Evolutionary conservation across 2,888 invertebrate species (phyloP).

Genomic region (Aporophyla nigra): DNA sequence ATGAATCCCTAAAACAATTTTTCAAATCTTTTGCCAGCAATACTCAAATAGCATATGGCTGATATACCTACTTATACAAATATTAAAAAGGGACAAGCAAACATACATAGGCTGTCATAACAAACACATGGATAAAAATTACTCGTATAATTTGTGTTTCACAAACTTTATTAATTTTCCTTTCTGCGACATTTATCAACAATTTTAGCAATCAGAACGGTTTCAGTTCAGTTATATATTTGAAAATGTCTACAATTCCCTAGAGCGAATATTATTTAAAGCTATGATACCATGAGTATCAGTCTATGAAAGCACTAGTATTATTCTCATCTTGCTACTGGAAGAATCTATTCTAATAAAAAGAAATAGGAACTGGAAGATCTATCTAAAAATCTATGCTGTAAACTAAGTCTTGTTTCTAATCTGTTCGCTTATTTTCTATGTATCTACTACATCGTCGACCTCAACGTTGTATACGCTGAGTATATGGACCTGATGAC

Average conservation of each 20-base stretch:
- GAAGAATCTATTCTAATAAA: background rate
- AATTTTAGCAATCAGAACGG: background rate
- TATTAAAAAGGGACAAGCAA: too few species aligned
- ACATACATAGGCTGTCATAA: too few species aligned
- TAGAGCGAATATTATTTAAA: background rate
- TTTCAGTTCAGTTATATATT: background rate
- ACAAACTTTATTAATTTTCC: too few species aligned
- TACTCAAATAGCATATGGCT: too few species aligned
- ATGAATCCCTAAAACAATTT: too few species aligned
- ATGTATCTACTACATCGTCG: conserved; percentile 66
- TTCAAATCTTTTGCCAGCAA: too few species aligned
- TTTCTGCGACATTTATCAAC: too few species aligned
- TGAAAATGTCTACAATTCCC: background rate
- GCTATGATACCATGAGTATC: background rate
- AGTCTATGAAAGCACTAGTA: background rate
- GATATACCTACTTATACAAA: too few species aligned
- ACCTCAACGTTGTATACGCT: conserved; percentile 77
- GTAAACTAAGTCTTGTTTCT: background rate
- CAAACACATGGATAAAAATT: too few species aligned
- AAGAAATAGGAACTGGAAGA: background rate
- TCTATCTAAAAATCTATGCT: background rate
- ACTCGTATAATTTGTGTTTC: too few species aligned
- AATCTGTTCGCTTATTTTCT: background rate
- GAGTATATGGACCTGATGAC: conserved; percentile 78
- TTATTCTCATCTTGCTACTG: background rate